Evolutionary conservation across 1,140 invertebrate genomes (phyloP).

Genomic region (Apis mellifera): Amel_HAv3.1 CM009940.2:4847001-4847500

Average conservation of each 20-base stretch:
- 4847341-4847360: not conserved
- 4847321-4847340: not conserved
- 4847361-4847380: slow-evolving; percentile 11
- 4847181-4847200: not conserved
- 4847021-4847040: not conserved
- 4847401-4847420: slow-evolving; percentile 95
- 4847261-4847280: not conserved
- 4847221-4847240: not conserved
- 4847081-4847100: slow-evolving; percentile 2
- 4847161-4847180: slow-evolving; percentile 17
- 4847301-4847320: not conserved
- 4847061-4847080: not conserved
- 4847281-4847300: not conserved
- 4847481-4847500: slow-evolving; percentile 57
- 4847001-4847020: not conserved
- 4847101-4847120: slow-evolving; percentile 39
- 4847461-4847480: slow-evolving; percentile 61
- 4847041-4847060: too few relatives aligned
- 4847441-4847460: slow-evolving; percentile 76
- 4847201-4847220: not conserved
- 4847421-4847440: slow-evolving; percentile 81
- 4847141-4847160: not conserved
- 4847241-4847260: not conserved
- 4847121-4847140: slow-evolving; percentile 24
- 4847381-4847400: slow-evolving; percentile 83